Evolutionary conservation across 2,888 invertebrate species (phyloP).

Genomic region (Selenia dentaria): DNA sequence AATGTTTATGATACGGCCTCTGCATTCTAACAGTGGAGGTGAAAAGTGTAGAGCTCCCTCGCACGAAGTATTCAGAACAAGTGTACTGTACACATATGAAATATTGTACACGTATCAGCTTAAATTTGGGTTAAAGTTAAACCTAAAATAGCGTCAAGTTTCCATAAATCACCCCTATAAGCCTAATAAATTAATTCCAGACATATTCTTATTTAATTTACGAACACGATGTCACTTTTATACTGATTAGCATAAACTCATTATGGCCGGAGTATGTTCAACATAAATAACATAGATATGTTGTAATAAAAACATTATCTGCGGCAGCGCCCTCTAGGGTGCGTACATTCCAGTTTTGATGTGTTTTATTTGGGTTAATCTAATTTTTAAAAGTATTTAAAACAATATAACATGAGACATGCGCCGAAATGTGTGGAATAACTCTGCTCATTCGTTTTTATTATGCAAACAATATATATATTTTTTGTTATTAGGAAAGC

Average conservation of each 20-base stretch:
- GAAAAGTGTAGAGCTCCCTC: too few relatives aligned
- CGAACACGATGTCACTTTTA: constrained; percentile 54
- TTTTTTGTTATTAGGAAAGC: too few relatives aligned
- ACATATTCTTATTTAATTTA: constrained; percentile 34
- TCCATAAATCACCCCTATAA: constrained; percentile 22
- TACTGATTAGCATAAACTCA: constrained; percentile 74
- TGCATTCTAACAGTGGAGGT: too few relatives aligned
- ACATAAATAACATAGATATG: constrained; percentile 77
- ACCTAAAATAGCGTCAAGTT: constrained; percentile 16
- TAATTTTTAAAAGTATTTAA: constrained; percentile 13
- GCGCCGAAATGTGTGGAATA: too few relatives aligned
- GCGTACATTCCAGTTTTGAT: constrained; percentile 34
- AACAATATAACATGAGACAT: too few relatives aligned
- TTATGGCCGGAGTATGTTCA: constrained; percentile 49
- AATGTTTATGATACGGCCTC: too few relatives aligned
- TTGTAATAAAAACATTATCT: constrained; percentile 68
- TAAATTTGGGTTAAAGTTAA: too few relatives aligned
- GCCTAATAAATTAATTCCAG: constrained; percentile 29
- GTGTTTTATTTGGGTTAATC: constrained; percentile 38
- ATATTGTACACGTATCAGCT: too few relatives aligned
- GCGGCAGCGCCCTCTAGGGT: constrained; percentile 58
- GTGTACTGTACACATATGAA: too few relatives aligned
- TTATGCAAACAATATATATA: too few relatives aligned
- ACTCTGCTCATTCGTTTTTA: too few relatives aligned
- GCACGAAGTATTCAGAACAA: too few relatives aligned